Conservation (phyloP, 2,113 vertebrate species). For the Neodon shergylaensis region DNA sequence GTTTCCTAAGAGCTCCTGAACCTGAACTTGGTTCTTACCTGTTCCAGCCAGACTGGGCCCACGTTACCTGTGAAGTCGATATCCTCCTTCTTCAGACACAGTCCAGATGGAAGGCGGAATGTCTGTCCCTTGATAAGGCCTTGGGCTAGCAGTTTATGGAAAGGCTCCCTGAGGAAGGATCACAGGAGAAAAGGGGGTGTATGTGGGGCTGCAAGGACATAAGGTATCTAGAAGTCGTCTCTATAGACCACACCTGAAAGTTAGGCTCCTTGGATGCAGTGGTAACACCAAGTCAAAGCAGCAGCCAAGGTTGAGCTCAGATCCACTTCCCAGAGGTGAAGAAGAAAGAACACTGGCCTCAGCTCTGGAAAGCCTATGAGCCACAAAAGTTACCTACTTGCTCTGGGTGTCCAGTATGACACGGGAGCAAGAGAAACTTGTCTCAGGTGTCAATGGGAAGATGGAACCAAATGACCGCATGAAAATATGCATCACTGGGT, state of each 20-base stretch:
- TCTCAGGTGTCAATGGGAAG: background rate
- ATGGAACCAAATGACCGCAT: background rate
- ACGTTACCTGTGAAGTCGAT: constrained; percentile 93
- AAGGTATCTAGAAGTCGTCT: background rate
- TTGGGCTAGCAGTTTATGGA: constrained; percentile 95
- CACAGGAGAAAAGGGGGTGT: background rate
- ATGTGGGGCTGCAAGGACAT: background rate
- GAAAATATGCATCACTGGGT: background rate
- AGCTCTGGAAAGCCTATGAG: background rate
- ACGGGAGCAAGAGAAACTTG: background rate
- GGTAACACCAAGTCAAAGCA: background rate
- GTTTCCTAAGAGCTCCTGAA: background rate
- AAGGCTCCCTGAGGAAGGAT: constrained; percentile 91
- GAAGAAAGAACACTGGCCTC: background rate
- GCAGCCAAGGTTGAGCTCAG: background rate
- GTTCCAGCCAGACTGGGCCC: background rate
- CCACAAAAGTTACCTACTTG: background rate
- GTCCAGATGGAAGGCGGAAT: constrained; percentile 90
- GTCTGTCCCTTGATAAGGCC: constrained; percentile 98
- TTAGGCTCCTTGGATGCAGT: background rate
- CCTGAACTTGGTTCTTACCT: background rate
- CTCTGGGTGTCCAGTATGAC: background rate
- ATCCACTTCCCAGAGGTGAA: fast-evolving
- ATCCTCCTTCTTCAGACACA: constrained; percentile 91
- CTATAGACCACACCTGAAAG: background rate